These are phyloP conservation scores for Eclectus roratus DNA, from an alignment of 2,113 vertebrate species.

Conservation along the genomic window DNA sequence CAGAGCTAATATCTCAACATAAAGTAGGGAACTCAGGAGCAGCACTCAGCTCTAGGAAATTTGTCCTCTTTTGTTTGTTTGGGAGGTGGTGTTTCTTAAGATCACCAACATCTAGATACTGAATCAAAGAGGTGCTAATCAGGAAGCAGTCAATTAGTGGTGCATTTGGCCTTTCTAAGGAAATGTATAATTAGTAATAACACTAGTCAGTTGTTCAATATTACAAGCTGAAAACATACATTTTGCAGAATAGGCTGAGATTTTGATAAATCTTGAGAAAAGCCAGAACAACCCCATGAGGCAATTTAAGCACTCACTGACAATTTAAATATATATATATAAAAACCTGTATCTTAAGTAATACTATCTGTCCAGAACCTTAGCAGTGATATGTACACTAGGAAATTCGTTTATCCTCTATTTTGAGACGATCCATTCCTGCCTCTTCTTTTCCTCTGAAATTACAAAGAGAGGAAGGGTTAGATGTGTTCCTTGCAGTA, in stretches of 20 bases:
- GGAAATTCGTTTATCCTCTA: background rate
- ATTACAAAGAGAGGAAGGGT: background rate
- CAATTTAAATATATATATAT: background rate
- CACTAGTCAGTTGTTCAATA: background rate
- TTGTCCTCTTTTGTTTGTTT: background rate
- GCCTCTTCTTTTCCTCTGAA: background rate
- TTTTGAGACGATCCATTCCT: background rate
- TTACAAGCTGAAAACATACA: background rate
- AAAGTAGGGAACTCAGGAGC: background rate
- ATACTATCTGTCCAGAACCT: background rate
- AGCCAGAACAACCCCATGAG: background rate
- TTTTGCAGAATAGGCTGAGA: background rate
- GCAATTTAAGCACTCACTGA: background rate
- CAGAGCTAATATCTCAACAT: background rate
- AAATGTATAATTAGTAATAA: background rate
- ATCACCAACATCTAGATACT: background rate
- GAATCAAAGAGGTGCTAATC: background rate
- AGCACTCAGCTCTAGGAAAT: background rate
- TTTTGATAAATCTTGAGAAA: background rate
- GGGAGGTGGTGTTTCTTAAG: background rate
- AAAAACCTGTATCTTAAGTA: background rate
- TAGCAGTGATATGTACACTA: rapidly evolving
- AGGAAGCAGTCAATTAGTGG: background rate
- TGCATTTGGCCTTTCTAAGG: background rate
- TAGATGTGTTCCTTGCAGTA: background rate